phyloP scores from a whole-genome alignment of 2,113 vertebrate species.

The Antigone vipio region DNA sequence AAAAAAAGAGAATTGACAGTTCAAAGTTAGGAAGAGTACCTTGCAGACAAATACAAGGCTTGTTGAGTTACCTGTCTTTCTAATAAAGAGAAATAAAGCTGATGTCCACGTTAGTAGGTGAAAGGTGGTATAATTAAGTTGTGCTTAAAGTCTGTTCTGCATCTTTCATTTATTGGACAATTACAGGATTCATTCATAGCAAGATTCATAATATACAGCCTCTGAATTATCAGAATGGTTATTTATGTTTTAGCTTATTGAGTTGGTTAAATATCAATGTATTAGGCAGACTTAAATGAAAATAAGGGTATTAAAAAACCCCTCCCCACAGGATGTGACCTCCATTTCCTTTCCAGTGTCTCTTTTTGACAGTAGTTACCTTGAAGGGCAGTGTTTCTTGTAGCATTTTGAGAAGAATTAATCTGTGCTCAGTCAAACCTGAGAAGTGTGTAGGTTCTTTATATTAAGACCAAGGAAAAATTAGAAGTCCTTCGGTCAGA shows the following conservation, averaged over 20 bases:
- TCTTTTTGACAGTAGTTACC: background rate
- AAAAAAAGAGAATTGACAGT: background rate
- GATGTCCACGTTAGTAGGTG: background rate
- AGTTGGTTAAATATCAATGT: background rate
- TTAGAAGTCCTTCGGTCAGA: background rate
- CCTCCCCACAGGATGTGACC: background rate
- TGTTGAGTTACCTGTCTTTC: background rate
- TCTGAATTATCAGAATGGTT: background rate
- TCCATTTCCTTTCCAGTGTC: background rate
- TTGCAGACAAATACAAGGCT: background rate
- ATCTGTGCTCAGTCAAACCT: background rate
- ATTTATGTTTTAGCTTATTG: background rate
- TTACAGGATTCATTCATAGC: background rate
- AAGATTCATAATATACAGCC: background rate
- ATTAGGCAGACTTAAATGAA: background rate
- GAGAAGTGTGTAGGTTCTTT: background rate
- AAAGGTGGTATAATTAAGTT: background rate
- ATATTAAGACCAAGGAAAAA: background rate
- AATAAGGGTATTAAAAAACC: background rate
- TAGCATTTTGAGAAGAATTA: background rate
- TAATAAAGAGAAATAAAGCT: background rate
- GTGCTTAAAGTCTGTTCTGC: background rate
- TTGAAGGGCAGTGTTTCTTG: background rate
- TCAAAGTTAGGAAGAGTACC: background rate
- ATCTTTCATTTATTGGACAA: background rate